Base-by-base conservation (phyloP, 2,797 vertebrate genomes). In the Darevskia nairensis region DNA sequence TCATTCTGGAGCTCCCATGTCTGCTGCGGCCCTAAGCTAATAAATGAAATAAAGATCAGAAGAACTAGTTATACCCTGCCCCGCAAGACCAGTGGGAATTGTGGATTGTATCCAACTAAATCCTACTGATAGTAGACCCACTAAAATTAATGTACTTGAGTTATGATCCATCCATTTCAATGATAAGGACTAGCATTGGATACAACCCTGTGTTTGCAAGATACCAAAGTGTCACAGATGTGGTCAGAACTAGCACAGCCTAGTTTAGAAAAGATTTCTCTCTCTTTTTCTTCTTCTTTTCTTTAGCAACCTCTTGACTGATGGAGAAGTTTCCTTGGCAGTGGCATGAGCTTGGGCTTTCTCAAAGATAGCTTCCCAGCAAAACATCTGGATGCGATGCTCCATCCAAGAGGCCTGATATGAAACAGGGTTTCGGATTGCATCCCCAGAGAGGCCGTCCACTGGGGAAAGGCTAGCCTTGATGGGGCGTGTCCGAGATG, bases 381-480 rank as follows among this genome's bases (percentile, higher is more conserved):
- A 80, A 91, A 96, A 96, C 94, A 95, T 95, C 93, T 95, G 95
- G 94, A 75, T 91, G 87, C 39, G 88, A 94, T 88, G 91, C 88
- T 88, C 92, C 89, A 91, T 94, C 93, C 94, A 86, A 64, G 10
- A 0, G 90, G 89, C 81, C 92, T 89, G 89, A 91, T 92, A 94
- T 64, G 92, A 91, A 89, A 90, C 88, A 94, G 86, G 88, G 87
- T 84, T 90, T 86, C 87, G n/a, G 88, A 71, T 80, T 90, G 69
- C 72, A 75, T 91, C 86, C 3, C 0, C 27, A 85, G 88, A 92
- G 83, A 91, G 35, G 82, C 68, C 75, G 85, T 64, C 93, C 92
- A 74, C 89, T 93, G 93, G 92, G 93, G 93, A 95, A 89, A 89
- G 87, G 92, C 90, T 89, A 87, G 89, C 78, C 89, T 92, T 93